A percentile compares a stretch with the other conserved stretches of the same genome.
phyloP scores from a whole-genome alignment of 2,797 vertebrate species.

The Pyrocephalus nanus region DNA sequence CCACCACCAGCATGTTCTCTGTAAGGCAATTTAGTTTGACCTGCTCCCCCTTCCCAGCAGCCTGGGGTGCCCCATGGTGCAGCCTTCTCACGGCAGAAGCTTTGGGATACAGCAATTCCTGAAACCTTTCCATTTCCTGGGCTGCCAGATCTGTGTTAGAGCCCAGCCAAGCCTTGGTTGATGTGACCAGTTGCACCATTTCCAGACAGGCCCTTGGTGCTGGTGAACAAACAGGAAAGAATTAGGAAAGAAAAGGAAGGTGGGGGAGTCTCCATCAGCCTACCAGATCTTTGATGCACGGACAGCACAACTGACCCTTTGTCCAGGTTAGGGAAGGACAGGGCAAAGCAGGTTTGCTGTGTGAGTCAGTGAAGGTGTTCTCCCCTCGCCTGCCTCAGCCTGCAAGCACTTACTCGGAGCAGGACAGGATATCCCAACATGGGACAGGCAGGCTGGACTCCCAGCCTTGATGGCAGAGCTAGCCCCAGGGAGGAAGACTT shows the following conservation, averaged over 20 bases:
- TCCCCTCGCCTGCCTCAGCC: background rate
- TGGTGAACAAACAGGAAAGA: background rate
- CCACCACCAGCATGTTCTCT: background rate
- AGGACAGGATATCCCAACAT: background rate
- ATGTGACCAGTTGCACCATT: background rate
- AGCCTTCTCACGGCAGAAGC: background rate
- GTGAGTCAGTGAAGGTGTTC: background rate
- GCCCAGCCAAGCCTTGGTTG: background rate
- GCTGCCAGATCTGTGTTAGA: background rate
- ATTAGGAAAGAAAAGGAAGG: background rate
- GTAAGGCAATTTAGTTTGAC: background rate
- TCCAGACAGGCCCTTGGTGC: background rate
- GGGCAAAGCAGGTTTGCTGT: background rate
- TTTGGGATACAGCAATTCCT: background rate
- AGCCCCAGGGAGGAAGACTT: background rate
- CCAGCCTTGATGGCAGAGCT: background rate
- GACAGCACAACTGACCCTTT: background rate
- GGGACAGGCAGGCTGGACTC: background rate
- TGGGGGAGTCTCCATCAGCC: background rate
- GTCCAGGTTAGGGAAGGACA: background rate
- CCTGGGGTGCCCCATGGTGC: background rate
- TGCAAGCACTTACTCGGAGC: background rate
- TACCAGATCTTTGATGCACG: background rate
- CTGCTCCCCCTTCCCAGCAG: background rate
- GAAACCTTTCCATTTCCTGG: background rate